These are phyloP conservation scores for Gerris buenoi DNA, from an alignment of 1,140 invertebrate species.

Conservation along the genomic window DNA sequence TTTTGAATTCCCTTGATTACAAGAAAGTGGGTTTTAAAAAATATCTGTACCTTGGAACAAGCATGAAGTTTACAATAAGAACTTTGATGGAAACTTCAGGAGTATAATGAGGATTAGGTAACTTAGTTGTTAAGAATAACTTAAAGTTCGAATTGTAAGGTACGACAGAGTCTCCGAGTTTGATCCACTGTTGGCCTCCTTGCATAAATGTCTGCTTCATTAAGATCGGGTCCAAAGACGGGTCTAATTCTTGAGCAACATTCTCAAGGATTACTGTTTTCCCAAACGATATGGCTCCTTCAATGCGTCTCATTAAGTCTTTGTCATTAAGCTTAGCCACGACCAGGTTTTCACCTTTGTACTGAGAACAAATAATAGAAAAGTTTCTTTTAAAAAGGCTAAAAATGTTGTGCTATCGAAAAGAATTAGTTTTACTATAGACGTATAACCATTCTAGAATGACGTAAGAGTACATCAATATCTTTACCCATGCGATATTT, in stretches of 20 bases:
- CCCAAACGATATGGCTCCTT: slow-evolving; percentile 55
- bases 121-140: slow-evolving; percentile 53
- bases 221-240: slow-evolving; percentile 46
- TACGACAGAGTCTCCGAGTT: slow-evolving; percentile 43
- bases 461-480: no score
- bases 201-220: slow-evolving; percentile 36
- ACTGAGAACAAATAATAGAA: slow-evolving; percentile 28
- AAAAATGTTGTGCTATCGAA: no score
- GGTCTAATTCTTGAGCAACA: slow-evolving; percentile 44
- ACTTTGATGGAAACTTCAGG: slow-evolving; percentile 53
- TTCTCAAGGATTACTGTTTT: slow-evolving; percentile 47
- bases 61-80: slow-evolving; percentile 52
- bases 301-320: slow-evolving; percentile 49
- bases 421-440: no score
- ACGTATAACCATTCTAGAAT: no score
- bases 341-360: slow-evolving; percentile 38
- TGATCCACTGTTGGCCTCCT: slow-evolving; percentile 33
- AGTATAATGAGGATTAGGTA: slow-evolving; percentile 53
- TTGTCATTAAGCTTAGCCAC: slow-evolving; percentile 48
- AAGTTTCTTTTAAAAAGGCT: not conserved
- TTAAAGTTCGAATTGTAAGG: slow-evolving; percentile 45
- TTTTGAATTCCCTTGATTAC: no score
- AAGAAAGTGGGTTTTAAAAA: no score
- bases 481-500: no score
- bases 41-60: slow-evolving; percentile 41